Evolutionary conservation across 2,797 vertebrate species (phyloP).

Genomic region (Dendrocincla tyrannina): DNA sequence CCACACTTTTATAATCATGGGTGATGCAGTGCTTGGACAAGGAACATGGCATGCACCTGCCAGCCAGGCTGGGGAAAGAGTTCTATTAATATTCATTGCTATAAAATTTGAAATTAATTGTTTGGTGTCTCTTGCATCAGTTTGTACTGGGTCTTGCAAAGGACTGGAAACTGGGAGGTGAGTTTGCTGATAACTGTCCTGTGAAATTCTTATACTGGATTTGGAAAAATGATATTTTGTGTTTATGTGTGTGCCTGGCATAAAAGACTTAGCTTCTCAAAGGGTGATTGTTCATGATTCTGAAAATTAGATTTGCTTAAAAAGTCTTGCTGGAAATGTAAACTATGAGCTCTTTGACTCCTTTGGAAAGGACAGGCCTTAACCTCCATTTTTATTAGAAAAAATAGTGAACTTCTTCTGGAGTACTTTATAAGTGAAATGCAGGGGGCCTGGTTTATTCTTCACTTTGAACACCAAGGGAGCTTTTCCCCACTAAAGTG

Average conservation of each 20-base stretch:
- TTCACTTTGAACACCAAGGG: not conserved
- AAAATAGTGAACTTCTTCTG: not conserved
- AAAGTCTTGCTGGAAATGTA: not conserved
- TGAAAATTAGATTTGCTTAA: not conserved
- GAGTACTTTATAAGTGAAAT: not conserved
- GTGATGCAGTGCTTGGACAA: not conserved
- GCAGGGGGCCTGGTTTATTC: not conserved
- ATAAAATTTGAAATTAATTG: not conserved
- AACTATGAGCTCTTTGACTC: not conserved
- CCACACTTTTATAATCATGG: not conserved
- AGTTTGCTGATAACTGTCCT: not conserved
- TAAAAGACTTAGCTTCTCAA: not conserved
- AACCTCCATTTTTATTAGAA: not conserved
- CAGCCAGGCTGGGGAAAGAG: not conserved
- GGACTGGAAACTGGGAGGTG: not conserved
- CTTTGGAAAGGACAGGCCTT: not conserved
- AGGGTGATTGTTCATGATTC: not conserved
- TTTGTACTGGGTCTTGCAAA: not conserved
- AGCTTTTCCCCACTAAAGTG: not conserved
- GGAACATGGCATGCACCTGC: not conserved
- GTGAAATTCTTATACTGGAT: not conserved
- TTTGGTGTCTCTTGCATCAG: not conserved
- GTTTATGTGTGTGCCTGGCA: not conserved
- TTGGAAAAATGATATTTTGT: not conserved
- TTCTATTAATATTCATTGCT: not conserved